phyloP scores from a whole-genome alignment of 2,113 vertebrate species.

The Setophaga kirtlandii region DNA sequence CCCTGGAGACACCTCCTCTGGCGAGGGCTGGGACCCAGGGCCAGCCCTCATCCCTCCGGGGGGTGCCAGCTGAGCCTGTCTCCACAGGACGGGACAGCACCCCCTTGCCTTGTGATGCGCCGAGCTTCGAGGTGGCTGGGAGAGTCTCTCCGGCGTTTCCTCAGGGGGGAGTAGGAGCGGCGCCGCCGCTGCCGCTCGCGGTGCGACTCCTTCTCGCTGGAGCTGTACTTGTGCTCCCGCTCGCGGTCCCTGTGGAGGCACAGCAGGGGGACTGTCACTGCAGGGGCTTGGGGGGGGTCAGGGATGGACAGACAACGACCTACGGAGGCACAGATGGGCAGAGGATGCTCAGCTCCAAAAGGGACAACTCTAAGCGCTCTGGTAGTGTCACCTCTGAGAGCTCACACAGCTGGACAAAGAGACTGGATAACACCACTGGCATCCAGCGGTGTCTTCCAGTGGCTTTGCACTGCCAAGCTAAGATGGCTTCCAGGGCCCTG shows the following conservation, averaged over 20 bases:
- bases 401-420: background rate
- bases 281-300: background rate
- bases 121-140: conserved; percentile 96
- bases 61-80: background rate
- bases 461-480: background rate
- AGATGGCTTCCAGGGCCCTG: background rate
- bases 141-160: conserved; percentile 93
- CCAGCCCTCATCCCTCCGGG: background rate
- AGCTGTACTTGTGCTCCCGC: conserved; percentile 74
- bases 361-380: background rate
- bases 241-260: conserved; percentile 69
- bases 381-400: background rate
- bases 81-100: fast-evolving
- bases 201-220: conserved; percentile 76
- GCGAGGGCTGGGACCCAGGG: background rate
- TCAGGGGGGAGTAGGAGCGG: conserved; percentile 89
- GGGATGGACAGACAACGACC: background rate
- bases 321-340: background rate
- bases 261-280: background rate
- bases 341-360: background rate
- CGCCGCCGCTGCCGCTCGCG: conserved; percentile 73
- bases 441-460: background rate
- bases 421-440: background rate
- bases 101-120: conserved; percentile 90
- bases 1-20: background rate